Base-by-base conservation (phyloP, 2,113 vertebrate genomes). In the Galbula dea region DNA sequence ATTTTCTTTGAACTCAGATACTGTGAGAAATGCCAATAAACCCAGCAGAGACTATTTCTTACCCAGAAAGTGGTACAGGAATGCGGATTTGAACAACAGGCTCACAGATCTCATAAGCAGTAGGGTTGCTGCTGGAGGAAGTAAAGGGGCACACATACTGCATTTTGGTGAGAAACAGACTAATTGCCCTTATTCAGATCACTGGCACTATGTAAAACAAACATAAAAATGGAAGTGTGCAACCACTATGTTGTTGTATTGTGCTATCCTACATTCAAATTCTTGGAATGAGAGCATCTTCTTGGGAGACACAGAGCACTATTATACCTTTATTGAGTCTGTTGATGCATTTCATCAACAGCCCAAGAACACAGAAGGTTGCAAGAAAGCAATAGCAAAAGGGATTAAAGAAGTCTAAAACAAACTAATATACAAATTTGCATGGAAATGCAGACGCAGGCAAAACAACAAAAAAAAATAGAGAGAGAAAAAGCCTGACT, bases 21-120 rank as follows among this genome's bases (percentile, higher is more conserved):
- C 95, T 95, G 95, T 97, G 96, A 97, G 97, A 98, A 98, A 97
- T 96, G 95, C 93, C 97, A 97, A 97, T 97, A 98, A 97, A 97
- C 91, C 96, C 93, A 94, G 94, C 19, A 95, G 86, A 96, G 89
- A 89, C 95, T 97, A 97, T 97, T 97, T 97, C 95, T 97, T 95
- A 97, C 94, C 27, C 4, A 92, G 94, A 91, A 94, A 96, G 94
- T 96, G 68, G 72, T 83, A 86, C 79, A 89, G 87, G 93, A 94
- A 95, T 86, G 93, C 27, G 85, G 59, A 55, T 91, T 80, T 86
- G 93, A 95, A 91, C 96, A 93, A 90, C 89, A 93, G 82, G 36
- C 95, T 81, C 36, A 43, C 92, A 94, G 90, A 92, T 73, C 94
- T 88, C 63, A 55, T 57, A 88, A 94, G 85, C 63, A 80, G 79